Evolutionary conservation across 64 coral and sea anemone genomes (phyloP).

Genomic region (Platygyra sinensis): DNA sequence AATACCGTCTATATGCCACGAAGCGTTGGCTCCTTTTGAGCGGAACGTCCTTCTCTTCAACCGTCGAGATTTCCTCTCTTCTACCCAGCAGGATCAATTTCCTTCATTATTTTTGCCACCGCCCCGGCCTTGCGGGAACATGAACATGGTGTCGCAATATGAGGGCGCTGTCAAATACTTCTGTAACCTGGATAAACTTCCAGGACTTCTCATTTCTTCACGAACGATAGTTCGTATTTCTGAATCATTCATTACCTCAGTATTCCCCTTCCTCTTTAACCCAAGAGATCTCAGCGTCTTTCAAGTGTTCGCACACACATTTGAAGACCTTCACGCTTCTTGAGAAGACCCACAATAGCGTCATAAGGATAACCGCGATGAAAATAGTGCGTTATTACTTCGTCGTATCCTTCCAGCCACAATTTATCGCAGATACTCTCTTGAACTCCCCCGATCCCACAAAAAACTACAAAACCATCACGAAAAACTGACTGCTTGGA

Average conservation of each 20-base stretch:
- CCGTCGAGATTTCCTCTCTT: no score
- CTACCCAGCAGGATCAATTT: no score
- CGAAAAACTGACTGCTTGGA: neutral
- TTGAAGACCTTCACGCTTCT: neutral
- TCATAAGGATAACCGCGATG: constrained; percentile 33
- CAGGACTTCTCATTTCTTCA: constrained; percentile 40
- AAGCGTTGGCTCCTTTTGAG: neutral
- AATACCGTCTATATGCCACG: neutral
- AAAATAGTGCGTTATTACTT: constrained; percentile 12
- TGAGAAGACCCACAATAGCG: constrained; percentile 9
- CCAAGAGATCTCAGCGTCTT: constrained; percentile 11
- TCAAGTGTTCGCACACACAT: constrained; percentile 10
- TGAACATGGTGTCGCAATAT: constrained; percentile 32
- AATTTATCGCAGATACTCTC: constrained; percentile 2
- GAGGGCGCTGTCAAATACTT: constrained; percentile 51
- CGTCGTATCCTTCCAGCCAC: neutral
- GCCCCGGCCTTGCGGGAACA: constrained; percentile 25
- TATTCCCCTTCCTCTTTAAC: constrained; percentile 1
- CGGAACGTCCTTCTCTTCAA: neutral
- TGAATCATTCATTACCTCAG: neutral
- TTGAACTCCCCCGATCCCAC: neutral
- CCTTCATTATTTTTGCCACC: constrained; percentile 6
- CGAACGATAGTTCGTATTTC: constrained; percentile 14
- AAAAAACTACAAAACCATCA: constrained; percentile 13
- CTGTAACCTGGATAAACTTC: constrained; percentile 36